These are phyloP conservation scores for Ctenicera cuprea DNA, from an alignment of 2,888 invertebrate genomes.

Conservation along the genomic window DNA sequence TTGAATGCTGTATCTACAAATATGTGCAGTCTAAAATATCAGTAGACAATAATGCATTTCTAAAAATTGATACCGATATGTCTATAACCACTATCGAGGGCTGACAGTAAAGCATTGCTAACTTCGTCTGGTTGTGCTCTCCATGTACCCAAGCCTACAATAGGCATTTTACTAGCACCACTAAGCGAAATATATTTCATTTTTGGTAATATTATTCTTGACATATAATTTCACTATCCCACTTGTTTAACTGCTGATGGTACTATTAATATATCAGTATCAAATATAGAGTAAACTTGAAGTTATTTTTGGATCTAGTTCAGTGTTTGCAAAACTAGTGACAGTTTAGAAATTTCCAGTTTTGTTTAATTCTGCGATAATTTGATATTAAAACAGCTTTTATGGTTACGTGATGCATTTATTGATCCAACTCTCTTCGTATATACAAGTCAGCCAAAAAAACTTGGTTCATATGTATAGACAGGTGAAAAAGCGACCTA, in stretches of 20 bases:
- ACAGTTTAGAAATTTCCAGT: conserved; percentile 15
- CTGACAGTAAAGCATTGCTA: conserved; percentile 78
- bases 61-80: conserved; percentile 76
- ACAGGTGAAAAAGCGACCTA: no score
- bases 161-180: conserved; percentile 78
- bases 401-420: conserved; percentile 26
- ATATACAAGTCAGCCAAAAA: no score
- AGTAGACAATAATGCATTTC: not conserved
- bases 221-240: not conserved
- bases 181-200: conserved; percentile 74
- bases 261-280: conserved; percentile 14
- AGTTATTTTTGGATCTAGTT: conserved; percentile 35
- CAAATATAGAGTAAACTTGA: conserved; percentile 15
- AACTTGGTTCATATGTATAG: no score
- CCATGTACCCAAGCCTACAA: conserved; percentile 84
- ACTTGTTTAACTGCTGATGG: not conserved
- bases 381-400: conserved; percentile 34
- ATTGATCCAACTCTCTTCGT: conserved; percentile 15
- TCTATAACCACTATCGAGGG: conserved; percentile 83
- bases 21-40: not conserved
- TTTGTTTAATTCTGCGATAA: conserved; percentile 39
- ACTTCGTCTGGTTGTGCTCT: conserved; percentile 81
- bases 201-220: conserved; percentile 39
- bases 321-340: conserved; percentile 4
- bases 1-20: conserved; percentile 84